Percentiles rank a stretch among this genome's conserved stretches.
Evolutionary conservation across 1,140 invertebrate genomes (phyloP).

Genomic region (Anthonomus grandis): DNA sequence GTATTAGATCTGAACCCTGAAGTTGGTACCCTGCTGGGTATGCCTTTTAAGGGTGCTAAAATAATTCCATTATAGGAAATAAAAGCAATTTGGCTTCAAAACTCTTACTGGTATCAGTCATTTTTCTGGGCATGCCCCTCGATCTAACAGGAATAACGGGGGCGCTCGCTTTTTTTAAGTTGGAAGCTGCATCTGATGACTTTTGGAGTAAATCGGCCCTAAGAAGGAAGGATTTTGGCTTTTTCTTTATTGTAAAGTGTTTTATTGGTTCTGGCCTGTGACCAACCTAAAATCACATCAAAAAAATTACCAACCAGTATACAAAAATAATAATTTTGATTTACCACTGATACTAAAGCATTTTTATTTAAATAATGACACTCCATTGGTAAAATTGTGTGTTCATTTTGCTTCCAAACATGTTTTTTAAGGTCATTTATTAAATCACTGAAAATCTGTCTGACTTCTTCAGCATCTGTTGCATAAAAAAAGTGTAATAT

Average conservation of each 20-base stretch:
- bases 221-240: slow-evolving; percentile 90
- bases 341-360: slow-evolving; percentile 82
- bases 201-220: slow-evolving; percentile 88
- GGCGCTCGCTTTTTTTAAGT: slow-evolving; percentile 83
- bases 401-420: slow-evolving; percentile 81
- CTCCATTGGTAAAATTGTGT: slow-evolving; percentile 87
- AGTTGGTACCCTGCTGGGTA: slow-evolving; percentile 75
- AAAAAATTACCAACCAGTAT: background rate
- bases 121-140: slow-evolving; percentile 92
- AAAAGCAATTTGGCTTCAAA: slow-evolving; percentile 7
- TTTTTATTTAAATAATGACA: slow-evolving; percentile 95
- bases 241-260: slow-evolving; percentile 92
- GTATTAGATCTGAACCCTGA: slow-evolving; percentile 62
- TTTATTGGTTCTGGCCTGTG: slow-evolving; percentile 68
- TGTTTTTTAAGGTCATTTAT: slow-evolving; percentile 82
- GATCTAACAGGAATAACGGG: slow-evolving; percentile 88
- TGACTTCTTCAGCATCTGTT: slow-evolving; percentile 76
- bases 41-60: slow-evolving; percentile 83
- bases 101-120: slow-evolving; percentile 87
- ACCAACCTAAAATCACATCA: slow-evolving; percentile 51
- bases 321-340: slow-evolving; percentile 36
- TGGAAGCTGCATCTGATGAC: slow-evolving; percentile 83
- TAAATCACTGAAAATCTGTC: slow-evolving; percentile 86
- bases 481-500: background rate
- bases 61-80: slow-evolving; percentile 11